A percentile compares a stretch with the other conserved stretches of the same genome.
These are phyloP conservation scores for Bombus ignitus DNA, from an alignment of 1,140 invertebrate genomes.

Conservation along the genomic window DNA sequence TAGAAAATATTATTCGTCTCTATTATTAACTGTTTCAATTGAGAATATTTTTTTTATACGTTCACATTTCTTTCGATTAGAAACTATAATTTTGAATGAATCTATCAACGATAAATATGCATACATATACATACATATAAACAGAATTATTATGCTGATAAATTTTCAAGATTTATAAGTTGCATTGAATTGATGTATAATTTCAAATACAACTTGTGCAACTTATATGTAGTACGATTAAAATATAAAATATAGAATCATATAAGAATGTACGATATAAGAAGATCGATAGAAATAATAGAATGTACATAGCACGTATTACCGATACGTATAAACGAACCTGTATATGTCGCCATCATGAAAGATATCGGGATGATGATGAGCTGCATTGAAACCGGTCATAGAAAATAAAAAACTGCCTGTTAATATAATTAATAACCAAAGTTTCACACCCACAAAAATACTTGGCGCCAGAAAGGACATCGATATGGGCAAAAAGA, in stretches of 20 bases:
- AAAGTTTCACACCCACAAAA: constrained; percentile 80
- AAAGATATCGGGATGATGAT: constrained; percentile 92
- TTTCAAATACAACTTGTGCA: too few species aligned
- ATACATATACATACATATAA: not conserved
- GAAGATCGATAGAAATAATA: too few species aligned
- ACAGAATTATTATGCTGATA: too few species aligned
- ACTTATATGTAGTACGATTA: too few species aligned
- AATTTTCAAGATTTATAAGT: too few species aligned
- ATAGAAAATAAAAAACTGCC: constrained; percentile 86
- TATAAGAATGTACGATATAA: too few species aligned
- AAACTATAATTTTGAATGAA: not conserved
- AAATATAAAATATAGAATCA: too few species aligned
- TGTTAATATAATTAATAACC: constrained; percentile 84
- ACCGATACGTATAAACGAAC: constrained; percentile 49
- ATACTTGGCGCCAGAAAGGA: constrained; percentile 74
- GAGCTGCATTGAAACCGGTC: constrained; percentile 89
- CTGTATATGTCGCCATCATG: constrained; percentile 90
- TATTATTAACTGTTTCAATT: not conserved
- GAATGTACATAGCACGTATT: too few species aligned
- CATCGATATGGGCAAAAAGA: constrained; percentile 83
- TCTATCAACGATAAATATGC: not conserved
- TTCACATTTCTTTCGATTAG: not conserved
- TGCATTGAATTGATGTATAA: too few species aligned
- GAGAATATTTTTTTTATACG: too few species aligned
- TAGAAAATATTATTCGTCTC: constrained; percentile 58